Evolutionary conservation across 2,113 vertebrate species (phyloP).

Genomic region (Polypterus senegalus): DNA sequence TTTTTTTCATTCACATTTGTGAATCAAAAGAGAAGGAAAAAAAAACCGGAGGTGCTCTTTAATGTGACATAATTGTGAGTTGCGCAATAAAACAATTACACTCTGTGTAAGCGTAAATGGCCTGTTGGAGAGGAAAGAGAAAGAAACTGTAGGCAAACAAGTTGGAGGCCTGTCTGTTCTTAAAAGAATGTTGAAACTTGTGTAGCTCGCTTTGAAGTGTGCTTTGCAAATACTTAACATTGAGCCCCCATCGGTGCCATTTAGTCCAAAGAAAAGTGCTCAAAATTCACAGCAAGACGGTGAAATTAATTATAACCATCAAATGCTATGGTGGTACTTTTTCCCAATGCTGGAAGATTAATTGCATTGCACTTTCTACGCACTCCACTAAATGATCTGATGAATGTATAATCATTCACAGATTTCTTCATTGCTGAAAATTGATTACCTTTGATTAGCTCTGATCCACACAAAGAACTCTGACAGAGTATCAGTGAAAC

Average conservation of each 20-base stretch:
- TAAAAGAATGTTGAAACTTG: constrained; percentile 70
- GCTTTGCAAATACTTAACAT: constrained; percentile 77
- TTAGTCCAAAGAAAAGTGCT: constrained; percentile 75
- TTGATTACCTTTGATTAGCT: constrained; percentile 86
- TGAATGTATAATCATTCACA: constrained; percentile 90
- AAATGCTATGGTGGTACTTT: constrained; percentile 73
- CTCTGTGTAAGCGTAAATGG: too few species aligned
- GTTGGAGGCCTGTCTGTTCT: constrained; percentile 69
- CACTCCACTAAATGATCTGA: constrained; percentile 71
- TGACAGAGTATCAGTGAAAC: constrained; percentile 71
- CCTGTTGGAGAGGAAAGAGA: too few species aligned
- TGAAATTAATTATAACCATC: constrained; percentile 79
- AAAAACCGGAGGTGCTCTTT: too few species aligned
- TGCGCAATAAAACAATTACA: too few species aligned
- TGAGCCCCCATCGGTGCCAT: constrained; percentile 74
- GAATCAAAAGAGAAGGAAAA: too few species aligned
- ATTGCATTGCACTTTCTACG: constrained; percentile 71
- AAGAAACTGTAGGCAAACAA: constrained; percentile 59
- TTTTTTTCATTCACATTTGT: too few species aligned
- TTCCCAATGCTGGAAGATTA: constrained; percentile 73
- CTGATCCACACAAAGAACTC: constrained; percentile 76
- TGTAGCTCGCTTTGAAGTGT: constrained; percentile 71
- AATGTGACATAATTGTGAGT: too few species aligned
- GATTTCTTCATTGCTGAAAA: constrained; percentile 77
- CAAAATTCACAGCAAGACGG: constrained; percentile 78